Percentiles rank a stretch among this genome's conserved stretches.
Evolutionary conservation across 2,888 invertebrate species (phyloP).

Genomic region (Incurvaria masculella): DNA sequence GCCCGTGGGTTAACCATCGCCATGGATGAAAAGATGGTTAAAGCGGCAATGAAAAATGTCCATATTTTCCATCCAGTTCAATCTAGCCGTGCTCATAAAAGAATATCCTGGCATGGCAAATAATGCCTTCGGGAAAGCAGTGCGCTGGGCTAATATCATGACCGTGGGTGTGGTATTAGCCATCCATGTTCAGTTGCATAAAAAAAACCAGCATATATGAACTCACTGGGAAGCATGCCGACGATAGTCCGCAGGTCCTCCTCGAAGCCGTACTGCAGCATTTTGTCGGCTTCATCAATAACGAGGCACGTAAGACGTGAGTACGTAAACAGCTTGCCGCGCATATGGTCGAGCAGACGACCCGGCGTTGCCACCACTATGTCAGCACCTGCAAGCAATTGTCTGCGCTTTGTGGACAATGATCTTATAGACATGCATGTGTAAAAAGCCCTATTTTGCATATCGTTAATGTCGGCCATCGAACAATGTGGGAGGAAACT

Average conservation of each 20-base stretch:
- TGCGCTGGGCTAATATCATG: too few relatives aligned
- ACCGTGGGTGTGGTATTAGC: too few relatives aligned
- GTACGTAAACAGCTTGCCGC: conserved; percentile 86
- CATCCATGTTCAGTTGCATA: too few relatives aligned
- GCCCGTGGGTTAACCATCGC: too few relatives aligned
- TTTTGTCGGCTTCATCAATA: conserved; percentile 96
- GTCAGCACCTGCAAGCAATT: conserved; percentile 67
- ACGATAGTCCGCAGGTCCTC: conserved; percentile 94
- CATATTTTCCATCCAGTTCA: too few relatives aligned
- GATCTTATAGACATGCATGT: neutral
- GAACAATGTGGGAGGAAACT: neutral
- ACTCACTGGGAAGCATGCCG: conserved; percentile 84
- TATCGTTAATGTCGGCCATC: neutral
- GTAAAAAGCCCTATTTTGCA: neutral
- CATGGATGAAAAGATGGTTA: too few relatives aligned
- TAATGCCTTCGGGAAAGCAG: too few relatives aligned
- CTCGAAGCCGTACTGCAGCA: conserved; percentile 95
- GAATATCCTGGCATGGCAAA: too few relatives aligned
- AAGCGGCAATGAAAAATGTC: too few relatives aligned
- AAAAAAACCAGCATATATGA: too few relatives aligned
- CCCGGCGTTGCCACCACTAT: conserved; percentile 95
- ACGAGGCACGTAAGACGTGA: conserved; percentile 87
- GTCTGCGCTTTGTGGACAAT: too few relatives aligned
- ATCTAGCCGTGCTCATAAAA: too few relatives aligned
- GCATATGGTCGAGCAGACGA: conserved; percentile 88